Conservation (phyloP, 1,140 invertebrate genomes). For the Sarcophaga peregrina region DNA sequence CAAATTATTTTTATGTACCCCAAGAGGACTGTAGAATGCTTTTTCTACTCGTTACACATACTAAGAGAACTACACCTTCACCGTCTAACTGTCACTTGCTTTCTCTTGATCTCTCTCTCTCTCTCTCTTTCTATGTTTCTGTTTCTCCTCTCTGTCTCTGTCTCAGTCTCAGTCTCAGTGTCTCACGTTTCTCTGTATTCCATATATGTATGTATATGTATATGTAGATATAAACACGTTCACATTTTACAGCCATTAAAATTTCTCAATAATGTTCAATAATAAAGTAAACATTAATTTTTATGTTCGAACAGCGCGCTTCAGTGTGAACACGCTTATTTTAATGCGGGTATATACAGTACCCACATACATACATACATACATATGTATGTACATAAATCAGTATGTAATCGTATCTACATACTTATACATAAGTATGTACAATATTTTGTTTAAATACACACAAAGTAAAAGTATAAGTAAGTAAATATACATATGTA, state of each 20-base stretch:
- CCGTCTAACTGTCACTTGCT: background rate
- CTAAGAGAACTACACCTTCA: background rate
- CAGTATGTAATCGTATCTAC: background rate
- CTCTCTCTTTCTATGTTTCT: too few species aligned
- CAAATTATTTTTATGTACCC: background rate
- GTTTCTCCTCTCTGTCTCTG: too few species aligned
- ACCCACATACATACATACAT: background rate
- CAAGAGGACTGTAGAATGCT: background rate
- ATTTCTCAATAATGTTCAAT: conserved; percentile 39
- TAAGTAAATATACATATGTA: too few species aligned
- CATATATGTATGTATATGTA: too few species aligned
- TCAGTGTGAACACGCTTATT: background rate
- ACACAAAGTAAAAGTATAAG: too few species aligned
- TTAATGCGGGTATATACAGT: background rate
- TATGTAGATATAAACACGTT: conserved; percentile 1
- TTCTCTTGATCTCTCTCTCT: background rate
- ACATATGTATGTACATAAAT: background rate
- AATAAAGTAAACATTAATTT: conserved; percentile 40
- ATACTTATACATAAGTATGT: background rate
- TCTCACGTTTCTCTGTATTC: too few species aligned
- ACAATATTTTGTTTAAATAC: too few species aligned
- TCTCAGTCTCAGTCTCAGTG: too few species aligned
- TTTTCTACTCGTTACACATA: conserved; percentile 26
- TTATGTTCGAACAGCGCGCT: conserved; percentile 17
- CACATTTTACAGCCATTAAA: conserved; percentile 29